Conservation (phyloP, 1,140 invertebrate genomes). For the Danaus melanippus region DNA sequence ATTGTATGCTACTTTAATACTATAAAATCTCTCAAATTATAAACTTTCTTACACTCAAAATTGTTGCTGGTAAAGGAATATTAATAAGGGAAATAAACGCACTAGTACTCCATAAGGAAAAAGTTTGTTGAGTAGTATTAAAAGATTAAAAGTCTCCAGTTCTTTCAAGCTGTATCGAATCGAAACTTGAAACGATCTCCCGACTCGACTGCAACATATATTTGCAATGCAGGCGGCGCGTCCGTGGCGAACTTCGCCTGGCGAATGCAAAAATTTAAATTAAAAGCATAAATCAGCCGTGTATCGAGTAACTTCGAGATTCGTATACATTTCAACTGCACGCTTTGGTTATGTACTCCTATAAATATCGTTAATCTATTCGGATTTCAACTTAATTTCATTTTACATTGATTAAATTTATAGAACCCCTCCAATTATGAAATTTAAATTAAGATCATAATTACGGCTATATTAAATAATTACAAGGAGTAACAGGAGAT, state of each 20-base stretch:
- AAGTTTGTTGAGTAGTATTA: constrained; percentile 70
- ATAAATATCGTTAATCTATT: constrained; percentile 29
- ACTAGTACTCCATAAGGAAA: constrained; percentile 35
- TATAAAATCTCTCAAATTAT: constrained; percentile 16
- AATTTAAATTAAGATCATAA: constrained; percentile 4
- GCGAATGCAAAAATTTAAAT: constrained; percentile 73
- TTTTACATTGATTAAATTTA: constrained; percentile 3
- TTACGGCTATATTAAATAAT: constrained; percentile 23
- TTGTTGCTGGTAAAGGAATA: constrained; percentile 20
- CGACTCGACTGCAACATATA: constrained; percentile 56
- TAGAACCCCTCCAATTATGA: constrained; percentile 3
- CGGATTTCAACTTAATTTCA: constrained; percentile 9
- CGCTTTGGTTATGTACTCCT: constrained; percentile 40
- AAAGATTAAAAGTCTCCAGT: constrained; percentile 70
- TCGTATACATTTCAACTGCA: constrained; percentile 63
- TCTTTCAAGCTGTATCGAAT: constrained; percentile 61
- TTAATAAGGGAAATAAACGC: constrained; percentile 34
- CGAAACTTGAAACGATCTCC: constrained; percentile 55
- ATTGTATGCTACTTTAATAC: constrained; percentile 7
- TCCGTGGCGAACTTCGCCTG: constrained; percentile 63
- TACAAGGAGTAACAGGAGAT: constrained; percentile 22
- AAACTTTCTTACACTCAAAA: constrained; percentile 16
- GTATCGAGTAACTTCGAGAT: constrained; percentile 69
- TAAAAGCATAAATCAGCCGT: constrained; percentile 71
- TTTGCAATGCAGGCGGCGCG: constrained; percentile 68